phyloP scores from a whole-genome alignment of 1,140 invertebrate species.

The Drosophila athabasca region DNA sequence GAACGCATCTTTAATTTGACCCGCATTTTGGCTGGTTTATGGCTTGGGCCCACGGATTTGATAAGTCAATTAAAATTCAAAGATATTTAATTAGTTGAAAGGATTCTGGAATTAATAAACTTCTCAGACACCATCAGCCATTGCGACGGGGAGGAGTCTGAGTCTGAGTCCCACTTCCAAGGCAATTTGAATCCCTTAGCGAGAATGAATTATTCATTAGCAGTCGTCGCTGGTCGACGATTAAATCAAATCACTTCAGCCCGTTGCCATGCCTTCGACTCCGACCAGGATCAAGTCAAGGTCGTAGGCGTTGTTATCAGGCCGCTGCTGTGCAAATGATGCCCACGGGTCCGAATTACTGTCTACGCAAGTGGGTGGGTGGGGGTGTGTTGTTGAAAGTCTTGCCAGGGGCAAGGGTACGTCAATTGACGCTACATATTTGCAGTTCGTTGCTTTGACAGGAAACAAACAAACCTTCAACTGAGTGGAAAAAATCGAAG shows the following conservation, averaged over 20 bases:
- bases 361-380: conserved; percentile 41
- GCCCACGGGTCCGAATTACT: conserved; percentile 24
- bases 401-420: conserved; percentile 17
- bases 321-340: conserved; percentile 35
- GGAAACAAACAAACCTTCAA: conserved; percentile 64
- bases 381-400: conserved; percentile 1
- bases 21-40: conserved; percentile 4
- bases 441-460: conserved; percentile 62
- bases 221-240: conserved; percentile 44
- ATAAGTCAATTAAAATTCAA: conserved; percentile 38
- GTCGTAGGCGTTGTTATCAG: conserved; percentile 29
- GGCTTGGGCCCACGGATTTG: conserved; percentile 28
- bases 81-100: conserved; percentile 39
- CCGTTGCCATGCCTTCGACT: conserved; percentile 20
- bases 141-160: neutral
- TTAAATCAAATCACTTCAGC: conserved; percentile 68
- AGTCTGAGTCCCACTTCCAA: neutral
- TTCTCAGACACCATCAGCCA: conserved; percentile 14
- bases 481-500: conserved; percentile 28
- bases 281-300: conserved; percentile 1
- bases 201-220: conserved; percentile 65
- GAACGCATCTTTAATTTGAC: too few relatives aligned
- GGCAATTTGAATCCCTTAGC: conserved; percentile 36
- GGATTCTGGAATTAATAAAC: conserved; percentile 32
- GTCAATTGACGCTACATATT: conserved; percentile 46